Base-by-base conservation (phyloP, 2,797 vertebrate genomes). In the Enteromius thamalakanensis region DNA sequence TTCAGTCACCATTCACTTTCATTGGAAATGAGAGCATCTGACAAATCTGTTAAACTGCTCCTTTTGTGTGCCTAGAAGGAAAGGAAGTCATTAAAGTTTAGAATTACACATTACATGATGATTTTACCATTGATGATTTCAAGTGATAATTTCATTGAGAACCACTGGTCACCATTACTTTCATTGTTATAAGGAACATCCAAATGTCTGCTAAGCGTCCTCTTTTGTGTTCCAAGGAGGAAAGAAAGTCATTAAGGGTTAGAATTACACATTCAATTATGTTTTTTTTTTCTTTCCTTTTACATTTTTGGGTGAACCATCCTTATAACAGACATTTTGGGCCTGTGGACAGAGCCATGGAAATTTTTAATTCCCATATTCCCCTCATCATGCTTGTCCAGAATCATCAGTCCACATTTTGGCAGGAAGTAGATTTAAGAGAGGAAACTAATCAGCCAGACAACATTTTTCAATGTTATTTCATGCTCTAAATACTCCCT, bases 371-470 rank as follows among this genome's bases (percentile, higher is more conserved):
- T 42, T 53, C 23, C 11, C 12, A 7, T 23, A 23, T 15, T 26
- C 23, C 6, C 15, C 60, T 15, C 32, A 29, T 34, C 21, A 49
- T 71, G 21, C 40, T 62, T 29, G 8, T 85, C 62, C 62, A 47
- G 12, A 62, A 65, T 92, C 87, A 91, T 92, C 92, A 91, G 88
- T 93, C 87, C 88, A 80, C 70, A 90, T 89, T 86, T 67, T 92
- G 90, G 87, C 87, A 87, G 76, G 84, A 90, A 88, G 88, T 86
- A 87, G 89, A 70, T 83, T 79, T 90, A 89, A 88, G 91, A 92
- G 88, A 88, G 83, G 89, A 92, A 92, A 92, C 87, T 88, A 91
- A 92, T 92, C 60, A 86, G 85, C 86, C 87, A 82, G 79, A 87
- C 90, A 84, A 89, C 45, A 82, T 82, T 84, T 87, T 64, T 87